phyloP scores from a whole-genome alignment of 2,797 vertebrate species.

The Phataginus tricuspis region DNA sequence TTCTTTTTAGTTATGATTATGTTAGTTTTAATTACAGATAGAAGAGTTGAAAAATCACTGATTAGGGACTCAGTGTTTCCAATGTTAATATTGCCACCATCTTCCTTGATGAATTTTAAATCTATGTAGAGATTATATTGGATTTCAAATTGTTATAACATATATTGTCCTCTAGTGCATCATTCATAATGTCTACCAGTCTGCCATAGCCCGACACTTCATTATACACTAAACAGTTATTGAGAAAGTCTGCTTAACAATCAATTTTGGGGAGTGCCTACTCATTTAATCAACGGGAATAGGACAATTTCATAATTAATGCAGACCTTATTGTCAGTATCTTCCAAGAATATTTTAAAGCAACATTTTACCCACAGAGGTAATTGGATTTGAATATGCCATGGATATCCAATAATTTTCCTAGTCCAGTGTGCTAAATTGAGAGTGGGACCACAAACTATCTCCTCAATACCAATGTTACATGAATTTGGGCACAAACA shows the following conservation, averaged over 20 bases:
- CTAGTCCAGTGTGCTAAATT: neutral
- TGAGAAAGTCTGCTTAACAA: neutral
- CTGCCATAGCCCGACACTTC: neutral
- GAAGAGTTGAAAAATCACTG: neutral
- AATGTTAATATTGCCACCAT: neutral
- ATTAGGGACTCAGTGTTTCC: neutral
- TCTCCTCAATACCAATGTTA: neutral
- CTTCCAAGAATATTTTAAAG: conserved; percentile 7
- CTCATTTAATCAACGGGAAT: neutral
- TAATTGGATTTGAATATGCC: neutral
- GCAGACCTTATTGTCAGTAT: neutral
- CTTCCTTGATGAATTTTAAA: neutral
- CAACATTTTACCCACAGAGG: neutral
- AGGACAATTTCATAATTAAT: neutral
- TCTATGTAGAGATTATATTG: neutral
- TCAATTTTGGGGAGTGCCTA: neutral
- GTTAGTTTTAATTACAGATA: neutral
- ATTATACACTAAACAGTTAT: neutral
- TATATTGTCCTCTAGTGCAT: neutral
- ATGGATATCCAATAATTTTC: neutral
- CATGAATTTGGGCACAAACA: neutral
- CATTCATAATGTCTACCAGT: neutral
- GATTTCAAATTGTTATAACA: neutral
- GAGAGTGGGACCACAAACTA: neutral
- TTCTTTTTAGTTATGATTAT: neutral